Conservation (phyloP, 1,140 invertebrate genomes). For the Delia radicum region DNA sequence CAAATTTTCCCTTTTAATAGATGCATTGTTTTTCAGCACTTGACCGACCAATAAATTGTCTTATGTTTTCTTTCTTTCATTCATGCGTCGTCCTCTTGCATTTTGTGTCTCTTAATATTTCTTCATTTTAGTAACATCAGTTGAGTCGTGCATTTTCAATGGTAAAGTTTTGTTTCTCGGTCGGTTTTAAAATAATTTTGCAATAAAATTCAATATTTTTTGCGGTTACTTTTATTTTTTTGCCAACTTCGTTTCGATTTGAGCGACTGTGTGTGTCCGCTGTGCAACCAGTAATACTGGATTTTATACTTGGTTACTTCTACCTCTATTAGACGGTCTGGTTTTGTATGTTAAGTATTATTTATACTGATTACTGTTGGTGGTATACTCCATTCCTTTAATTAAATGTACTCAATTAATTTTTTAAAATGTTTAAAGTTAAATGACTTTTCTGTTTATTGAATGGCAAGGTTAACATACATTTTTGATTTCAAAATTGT, state of each 20-base stretch:
- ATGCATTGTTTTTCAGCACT: too few species aligned
- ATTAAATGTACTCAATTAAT: too few species aligned
- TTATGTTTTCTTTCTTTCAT: not conserved
- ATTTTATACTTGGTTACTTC: not conserved
- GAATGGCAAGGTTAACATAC: not conserved
- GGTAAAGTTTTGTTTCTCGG: not conserved
- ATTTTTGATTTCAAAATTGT: too few species aligned
- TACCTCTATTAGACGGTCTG: not conserved
- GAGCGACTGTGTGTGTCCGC: not conserved
- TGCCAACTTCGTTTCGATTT: not conserved
- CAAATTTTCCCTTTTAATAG: not conserved
- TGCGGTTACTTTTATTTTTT: not conserved
- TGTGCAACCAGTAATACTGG: not conserved
- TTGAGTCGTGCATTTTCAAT: not conserved
- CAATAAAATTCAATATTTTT: not conserved
- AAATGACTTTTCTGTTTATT: not conserved
- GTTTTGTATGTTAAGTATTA: too few species aligned
- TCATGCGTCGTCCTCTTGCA: not conserved
- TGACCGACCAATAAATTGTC: too few species aligned
- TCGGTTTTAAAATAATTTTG: not conserved
- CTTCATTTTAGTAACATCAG: not conserved
- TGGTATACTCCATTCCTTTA: too few species aligned
- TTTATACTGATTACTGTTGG: too few species aligned
- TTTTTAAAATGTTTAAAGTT: not conserved
- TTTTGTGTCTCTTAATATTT: not conserved